Base-by-base conservation (phyloP, 2,797 vertebrate genomes). In the Macrochelys suwanniensis region DNA sequence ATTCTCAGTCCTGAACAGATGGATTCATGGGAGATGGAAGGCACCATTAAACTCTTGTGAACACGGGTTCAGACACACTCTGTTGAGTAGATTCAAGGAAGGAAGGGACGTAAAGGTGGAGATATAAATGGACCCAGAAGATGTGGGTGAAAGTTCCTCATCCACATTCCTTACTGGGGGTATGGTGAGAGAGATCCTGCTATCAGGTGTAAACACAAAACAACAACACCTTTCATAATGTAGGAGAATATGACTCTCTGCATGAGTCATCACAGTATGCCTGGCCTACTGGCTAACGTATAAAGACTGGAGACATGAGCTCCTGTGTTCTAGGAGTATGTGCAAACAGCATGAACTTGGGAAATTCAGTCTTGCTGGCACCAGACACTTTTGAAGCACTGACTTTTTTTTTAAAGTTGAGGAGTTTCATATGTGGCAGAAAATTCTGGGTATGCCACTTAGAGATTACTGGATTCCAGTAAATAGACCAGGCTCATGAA, bases 391-490 rank as follows among this genome's bases (percentile, higher is more conserved):
- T 93, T 94, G 84, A 95, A 92, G 91, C 83, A 85, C 59, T 96
- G 94, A 82, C 80, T 53, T 53, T 92, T 90, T 90, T 90, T 94
- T 97, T 84, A 90, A 94, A 94, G 74, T 53, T 77, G 53, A 42
- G 88, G 6, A 94, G 90, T 91, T 95, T 95, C 87, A 23, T 50
- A 13, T 71, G 84, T 79, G 54, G 51, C 83, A 83, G 89, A 90
- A 92, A 92, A 80, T 89, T 49, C 54, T 85, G 91, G 90, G 92
- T 96, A 96, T 97, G 91, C 93, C 94, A 93, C 95, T 94, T 85
- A 93, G 92, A 94, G 93, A 68, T 51, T 17, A 0, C 33, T 9
- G 8, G 94, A 93, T 94, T 95, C 87, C 80, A 89, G 89, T 37
- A 81, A 89, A 91, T 84, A 95, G 94, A 89, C 92, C 94, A 85